These are phyloP conservation scores for Cyclargus thomasi DNA, from an alignment of 1,140 invertebrate species.

Conservation along the genomic window DNA sequence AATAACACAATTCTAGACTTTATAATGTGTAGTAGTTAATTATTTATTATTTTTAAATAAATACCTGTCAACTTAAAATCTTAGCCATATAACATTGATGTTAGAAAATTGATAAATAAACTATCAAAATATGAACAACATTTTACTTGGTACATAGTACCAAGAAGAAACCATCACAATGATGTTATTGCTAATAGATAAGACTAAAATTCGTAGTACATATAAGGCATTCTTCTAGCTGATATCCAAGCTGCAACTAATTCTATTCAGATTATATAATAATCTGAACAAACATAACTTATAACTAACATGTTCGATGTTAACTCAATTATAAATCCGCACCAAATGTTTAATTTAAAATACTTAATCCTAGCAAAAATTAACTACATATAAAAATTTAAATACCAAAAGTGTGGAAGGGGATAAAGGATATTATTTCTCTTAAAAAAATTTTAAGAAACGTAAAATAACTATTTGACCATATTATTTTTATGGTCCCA, in stretches of 20 bases:
- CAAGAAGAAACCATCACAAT: slow-evolving; percentile 48
- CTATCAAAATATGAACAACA: slow-evolving; percentile 34
- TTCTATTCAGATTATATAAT: slow-evolving; percentile 6
- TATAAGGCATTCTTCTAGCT: background rate
- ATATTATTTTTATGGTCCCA: background rate
- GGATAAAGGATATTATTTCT: too few relatives aligned
- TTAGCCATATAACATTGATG: slow-evolving; percentile 19
- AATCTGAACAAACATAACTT: slow-evolving; percentile 9
- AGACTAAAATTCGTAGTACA: slow-evolving; percentile 2
- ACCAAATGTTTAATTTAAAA: slow-evolving; percentile 25
- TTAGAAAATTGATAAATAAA: slow-evolving; percentile 19
- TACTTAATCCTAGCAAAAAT: slow-evolving; percentile 8
- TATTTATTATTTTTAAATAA: background rate
- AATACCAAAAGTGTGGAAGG: too few relatives aligned
- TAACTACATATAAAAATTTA: background rate
- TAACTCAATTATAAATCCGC: slow-evolving; percentile 15
- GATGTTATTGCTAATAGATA: slow-evolving; percentile 19
- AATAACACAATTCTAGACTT: background rate
- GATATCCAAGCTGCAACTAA: slow-evolving; percentile 7
- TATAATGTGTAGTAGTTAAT: background rate
- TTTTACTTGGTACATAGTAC: slow-evolving; percentile 56
- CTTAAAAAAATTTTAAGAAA: too few relatives aligned
- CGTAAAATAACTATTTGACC: too few relatives aligned
- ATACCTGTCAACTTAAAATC: background rate
- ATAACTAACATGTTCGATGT: slow-evolving; percentile 8